Percentiles rank a stretch among this genome's conserved stretches.
Evolutionary conservation across 1,140 invertebrate genomes (phyloP).

Genomic region (Drosophila neocordata): DNA sequence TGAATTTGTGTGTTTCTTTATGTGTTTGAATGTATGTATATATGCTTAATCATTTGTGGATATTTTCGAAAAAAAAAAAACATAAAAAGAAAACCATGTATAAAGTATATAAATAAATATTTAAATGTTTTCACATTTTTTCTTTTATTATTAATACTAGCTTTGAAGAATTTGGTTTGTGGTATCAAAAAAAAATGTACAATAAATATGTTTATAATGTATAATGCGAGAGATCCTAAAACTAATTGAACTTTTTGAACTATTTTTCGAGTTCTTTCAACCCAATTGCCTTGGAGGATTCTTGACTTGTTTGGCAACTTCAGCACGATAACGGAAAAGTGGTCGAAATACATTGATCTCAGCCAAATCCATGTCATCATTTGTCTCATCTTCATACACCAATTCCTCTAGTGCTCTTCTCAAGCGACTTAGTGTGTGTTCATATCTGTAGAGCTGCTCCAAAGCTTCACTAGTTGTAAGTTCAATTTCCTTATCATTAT

Average conservation of each 20-base stretch:
- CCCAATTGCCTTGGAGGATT: constrained; percentile 55
- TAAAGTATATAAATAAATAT: constrained; percentile 56
- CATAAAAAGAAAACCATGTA: constrained; percentile 15
- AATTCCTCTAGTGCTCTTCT: constrained; percentile 55
- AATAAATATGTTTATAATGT: constrained; percentile 17
- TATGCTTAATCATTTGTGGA: constrained; percentile 55
- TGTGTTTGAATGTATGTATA: constrained; percentile 46
- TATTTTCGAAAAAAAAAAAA: constrained; percentile 28
- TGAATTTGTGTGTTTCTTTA: constrained; percentile 33
- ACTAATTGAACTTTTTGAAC: neutral
- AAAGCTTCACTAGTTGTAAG: constrained; percentile 23
- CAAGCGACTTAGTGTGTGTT: constrained; percentile 41
- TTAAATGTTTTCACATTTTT: constrained; percentile 72
- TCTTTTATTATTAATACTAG: constrained; percentile 22
- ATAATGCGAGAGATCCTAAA: constrained; percentile 19
- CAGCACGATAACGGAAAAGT: constrained; percentile 72
- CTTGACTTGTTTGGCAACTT: constrained; percentile 52
- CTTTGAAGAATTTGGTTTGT: constrained; percentile 26
- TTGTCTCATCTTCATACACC: constrained; percentile 60
- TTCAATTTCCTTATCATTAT: neutral
- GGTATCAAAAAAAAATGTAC: constrained; percentile 25
- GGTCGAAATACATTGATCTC: constrained; percentile 78
- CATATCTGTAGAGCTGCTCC: constrained; percentile 39
- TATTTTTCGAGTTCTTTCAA: neutral
- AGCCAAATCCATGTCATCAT: constrained; percentile 73